These are phyloP conservation scores for Morus bassanus DNA, from an alignment of 2,797 vertebrate species.

Conservation along the genomic window DNA sequence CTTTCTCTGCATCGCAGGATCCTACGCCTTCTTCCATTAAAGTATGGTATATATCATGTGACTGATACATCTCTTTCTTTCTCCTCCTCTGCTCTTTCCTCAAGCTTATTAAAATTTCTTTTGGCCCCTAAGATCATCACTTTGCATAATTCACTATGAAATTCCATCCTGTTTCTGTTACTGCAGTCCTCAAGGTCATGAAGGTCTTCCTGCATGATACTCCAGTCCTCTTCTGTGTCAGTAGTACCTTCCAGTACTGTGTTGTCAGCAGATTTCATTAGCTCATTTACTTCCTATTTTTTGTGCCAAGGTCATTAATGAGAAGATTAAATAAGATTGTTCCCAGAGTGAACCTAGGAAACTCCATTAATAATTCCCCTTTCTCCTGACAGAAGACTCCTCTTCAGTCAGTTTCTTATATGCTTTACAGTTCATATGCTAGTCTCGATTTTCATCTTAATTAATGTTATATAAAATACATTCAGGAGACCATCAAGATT, in stretches of 20 bases:
- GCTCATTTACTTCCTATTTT: background rate
- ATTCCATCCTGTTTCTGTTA: background rate
- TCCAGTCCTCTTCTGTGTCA: background rate
- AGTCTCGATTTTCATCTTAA: background rate
- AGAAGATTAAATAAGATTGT: constrained; percentile 33
- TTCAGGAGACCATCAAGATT: background rate
- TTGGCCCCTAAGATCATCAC: background rate
- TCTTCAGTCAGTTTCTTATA: background rate
- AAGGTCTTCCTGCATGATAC: background rate
- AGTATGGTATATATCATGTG: background rate
- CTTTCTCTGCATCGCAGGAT: background rate
- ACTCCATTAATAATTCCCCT: background rate
- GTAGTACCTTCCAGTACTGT: background rate
- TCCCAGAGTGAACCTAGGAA: constrained; percentile 1
- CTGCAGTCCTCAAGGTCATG: background rate
- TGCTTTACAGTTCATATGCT: background rate
- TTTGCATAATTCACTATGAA: background rate
- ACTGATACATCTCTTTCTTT: background rate
- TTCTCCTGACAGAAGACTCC: background rate
- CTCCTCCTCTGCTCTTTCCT: background rate
- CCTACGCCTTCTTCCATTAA: background rate
- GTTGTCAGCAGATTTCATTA: background rate
- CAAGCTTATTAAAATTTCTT: background rate
- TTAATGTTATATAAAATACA: background rate
- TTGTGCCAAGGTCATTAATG: constrained; percentile 19